phyloP scores from a whole-genome alignment of 2,797 vertebrate species.

The Echeneis naucrates region DNA sequence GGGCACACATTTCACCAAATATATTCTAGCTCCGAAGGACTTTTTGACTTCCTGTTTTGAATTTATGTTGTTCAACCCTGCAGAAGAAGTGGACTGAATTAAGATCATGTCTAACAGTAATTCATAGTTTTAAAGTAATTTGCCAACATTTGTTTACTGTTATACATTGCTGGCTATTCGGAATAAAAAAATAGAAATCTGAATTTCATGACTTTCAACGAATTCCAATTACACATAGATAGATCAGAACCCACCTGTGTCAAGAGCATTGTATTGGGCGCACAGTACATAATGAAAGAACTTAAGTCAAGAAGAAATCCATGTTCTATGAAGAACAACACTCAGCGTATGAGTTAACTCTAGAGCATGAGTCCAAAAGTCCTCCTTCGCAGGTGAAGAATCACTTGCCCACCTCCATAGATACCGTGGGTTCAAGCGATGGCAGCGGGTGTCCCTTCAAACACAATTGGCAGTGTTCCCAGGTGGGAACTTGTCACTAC shows the following conservation, averaged over 20 bases:
- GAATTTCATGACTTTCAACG: too few species aligned
- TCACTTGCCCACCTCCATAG: slow-evolving; percentile 58
- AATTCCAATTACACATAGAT: slow-evolving; percentile 18
- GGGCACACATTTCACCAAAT: not conserved
- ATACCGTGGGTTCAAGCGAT: slow-evolving; percentile 61
- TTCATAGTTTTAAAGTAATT: slow-evolving; percentile 8
- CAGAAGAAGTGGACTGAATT: slow-evolving; percentile 5
- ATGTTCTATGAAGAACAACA: slow-evolving; percentile 27
- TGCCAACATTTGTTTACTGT: not conserved
- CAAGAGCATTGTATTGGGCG: slow-evolving; percentile 18
- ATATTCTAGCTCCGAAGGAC: slow-evolving; percentile 1
- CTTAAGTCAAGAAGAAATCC: slow-evolving; percentile 31
- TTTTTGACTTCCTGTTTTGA: not conserved
- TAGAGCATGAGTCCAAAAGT: slow-evolving; percentile 72
- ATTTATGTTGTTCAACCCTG: slow-evolving; percentile 8
- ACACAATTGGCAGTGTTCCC: slow-evolving; percentile 71
- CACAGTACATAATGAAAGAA: slow-evolving; percentile 27
- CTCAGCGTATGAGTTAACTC: slow-evolving; percentile 52
- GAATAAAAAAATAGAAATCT: not conserved
- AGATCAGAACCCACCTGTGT: slow-evolving; percentile 27
- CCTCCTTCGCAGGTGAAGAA: slow-evolving; percentile 73
- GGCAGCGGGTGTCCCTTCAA: slow-evolving; percentile 67
- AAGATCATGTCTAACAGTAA: not conserved
- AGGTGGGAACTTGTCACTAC: slow-evolving; percentile 73
- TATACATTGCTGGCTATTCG: slow-evolving; percentile 4